phyloP scores from a whole-genome alignment of 2,888 invertebrate species.

The Diploptera punctata region DNA sequence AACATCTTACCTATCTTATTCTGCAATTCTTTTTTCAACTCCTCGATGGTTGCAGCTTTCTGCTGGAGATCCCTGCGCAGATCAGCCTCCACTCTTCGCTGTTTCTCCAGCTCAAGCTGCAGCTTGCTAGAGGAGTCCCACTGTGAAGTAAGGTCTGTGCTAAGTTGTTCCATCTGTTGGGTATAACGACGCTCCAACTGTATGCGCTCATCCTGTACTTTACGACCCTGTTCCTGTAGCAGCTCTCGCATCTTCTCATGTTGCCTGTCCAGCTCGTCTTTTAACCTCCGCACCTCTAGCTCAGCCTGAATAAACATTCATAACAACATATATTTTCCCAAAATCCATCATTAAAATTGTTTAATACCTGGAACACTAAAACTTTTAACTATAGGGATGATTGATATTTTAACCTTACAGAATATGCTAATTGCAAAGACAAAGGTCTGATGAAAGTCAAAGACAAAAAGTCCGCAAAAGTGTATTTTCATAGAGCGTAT shows the following conservation, averaged over 20 bases:
- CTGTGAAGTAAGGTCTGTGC: constrained; percentile 78
- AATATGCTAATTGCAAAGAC: too few species aligned
- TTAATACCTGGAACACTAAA: too few species aligned
- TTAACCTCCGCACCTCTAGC: constrained; percentile 73
- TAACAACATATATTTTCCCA: too few species aligned
- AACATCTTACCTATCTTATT: constrained; percentile 71
- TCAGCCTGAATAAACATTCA: constrained; percentile 67
- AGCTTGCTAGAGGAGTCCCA: constrained; percentile 81
- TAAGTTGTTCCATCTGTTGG: constrained; percentile 78
- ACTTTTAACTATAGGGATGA: too few species aligned
- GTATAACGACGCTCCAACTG: constrained; percentile 56
- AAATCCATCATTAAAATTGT: too few species aligned
- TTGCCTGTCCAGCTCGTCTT: constrained; percentile 79
- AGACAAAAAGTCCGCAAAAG: too few species aligned
- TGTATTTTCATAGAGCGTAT: too few species aligned
- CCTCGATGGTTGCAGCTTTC: constrained; percentile 77
- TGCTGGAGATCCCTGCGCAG: constrained; percentile 78
- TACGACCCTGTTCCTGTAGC: constrained; percentile 70
- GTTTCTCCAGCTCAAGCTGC: constrained; percentile 79
- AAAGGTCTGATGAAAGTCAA: too few species aligned
- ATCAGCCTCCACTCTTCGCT: constrained; percentile 77
- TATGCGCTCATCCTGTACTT: constrained; percentile 46
- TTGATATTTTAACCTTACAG: too few species aligned
- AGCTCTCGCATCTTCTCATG: constrained; percentile 77
- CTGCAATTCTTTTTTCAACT: constrained; percentile 79